Evolutionary conservation across 1,140 invertebrate species (phyloP).

Genomic region (Theocolax elegans): DNA sequence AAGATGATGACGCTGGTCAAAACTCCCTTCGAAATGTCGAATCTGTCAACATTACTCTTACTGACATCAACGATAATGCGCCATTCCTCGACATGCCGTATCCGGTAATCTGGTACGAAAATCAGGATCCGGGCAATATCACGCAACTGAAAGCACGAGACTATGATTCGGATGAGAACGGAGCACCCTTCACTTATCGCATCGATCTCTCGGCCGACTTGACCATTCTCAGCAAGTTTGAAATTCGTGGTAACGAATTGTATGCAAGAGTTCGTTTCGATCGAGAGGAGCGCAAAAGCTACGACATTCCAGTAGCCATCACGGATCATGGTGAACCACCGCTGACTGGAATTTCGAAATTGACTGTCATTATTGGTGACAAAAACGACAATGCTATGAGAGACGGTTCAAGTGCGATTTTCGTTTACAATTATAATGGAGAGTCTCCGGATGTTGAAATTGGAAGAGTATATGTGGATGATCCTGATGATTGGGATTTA

Average conservation of each 20-base stretch:
- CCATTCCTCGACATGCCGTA: conserved; percentile 83
- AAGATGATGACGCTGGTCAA: conserved; percentile 79
- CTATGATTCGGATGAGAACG: conserved; percentile 81
- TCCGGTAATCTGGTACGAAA: conserved; percentile 86
- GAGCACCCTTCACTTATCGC: conserved; percentile 81
- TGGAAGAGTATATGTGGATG: conserved; percentile 89
- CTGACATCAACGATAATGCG: conserved; percentile 91
- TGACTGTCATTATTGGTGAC: conserved; percentile 90
- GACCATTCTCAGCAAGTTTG: conserved; percentile 79
- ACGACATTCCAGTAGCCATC: conserved; percentile 87
- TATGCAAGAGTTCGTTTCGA: conserved; percentile 81
- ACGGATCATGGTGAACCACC: conserved; percentile 81
- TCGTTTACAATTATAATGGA: conserved; percentile 91
- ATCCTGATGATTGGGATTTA: conserved; percentile 94
- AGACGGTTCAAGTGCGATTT: conserved; percentile 85
- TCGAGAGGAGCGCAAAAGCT: conserved; percentile 88
- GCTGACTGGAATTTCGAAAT: conserved; percentile 78
- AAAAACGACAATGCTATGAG: conserved; percentile 89
- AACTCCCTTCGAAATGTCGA: conserved; percentile 72
- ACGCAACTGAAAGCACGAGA: conserved; percentile 81
- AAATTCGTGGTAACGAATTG: conserved; percentile 72
- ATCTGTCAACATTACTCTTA: conserved; percentile 80
- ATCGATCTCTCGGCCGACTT: conserved; percentile 76
- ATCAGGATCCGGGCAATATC: conserved; percentile 76
- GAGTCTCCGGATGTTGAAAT: conserved; percentile 81